phyloP scores from a whole-genome alignment of 2,888 invertebrate species.

The Athrips mouffetella region DNA sequence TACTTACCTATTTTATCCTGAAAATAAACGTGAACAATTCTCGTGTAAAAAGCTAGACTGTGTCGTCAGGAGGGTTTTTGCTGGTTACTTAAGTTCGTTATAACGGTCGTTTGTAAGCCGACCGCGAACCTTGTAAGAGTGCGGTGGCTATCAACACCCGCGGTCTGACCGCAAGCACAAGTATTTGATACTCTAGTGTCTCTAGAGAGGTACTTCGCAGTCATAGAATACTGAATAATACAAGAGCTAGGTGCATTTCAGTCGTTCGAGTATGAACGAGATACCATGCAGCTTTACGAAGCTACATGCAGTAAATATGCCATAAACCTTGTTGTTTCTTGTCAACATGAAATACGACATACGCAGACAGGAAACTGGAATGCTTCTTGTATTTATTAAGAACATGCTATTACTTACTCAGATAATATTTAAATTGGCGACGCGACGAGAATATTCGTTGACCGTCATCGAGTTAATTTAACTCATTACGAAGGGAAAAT shows the following conservation, averaged over 20 bases:
- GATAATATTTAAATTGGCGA: slow-evolving; percentile 6
- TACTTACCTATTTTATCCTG: too few species aligned
- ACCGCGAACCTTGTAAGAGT: slow-evolving; percentile 22
- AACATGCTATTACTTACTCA: slow-evolving; percentile 3
- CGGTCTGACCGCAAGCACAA: slow-evolving; percentile 38
- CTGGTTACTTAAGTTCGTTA: slow-evolving; percentile 10
- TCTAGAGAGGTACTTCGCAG: neutral
- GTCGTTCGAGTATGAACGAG: neutral
- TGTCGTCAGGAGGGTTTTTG: too few species aligned
- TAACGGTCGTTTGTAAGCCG: slow-evolving; percentile 10
- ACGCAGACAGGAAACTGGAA: too few species aligned
- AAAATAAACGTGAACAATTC: too few species aligned
- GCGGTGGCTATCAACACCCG: slow-evolving; percentile 38
- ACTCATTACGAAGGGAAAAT: slow-evolving; percentile 10
- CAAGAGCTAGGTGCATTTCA: neutral
- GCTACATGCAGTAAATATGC: neutral
- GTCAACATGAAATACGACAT: slow-evolving; percentile 10
- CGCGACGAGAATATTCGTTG: slow-evolving; percentile 5
- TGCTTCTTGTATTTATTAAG: neutral
- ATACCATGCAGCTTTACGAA: neutral
- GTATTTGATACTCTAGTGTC: neutral
- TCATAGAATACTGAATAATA: neutral
- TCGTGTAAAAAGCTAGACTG: too few species aligned
- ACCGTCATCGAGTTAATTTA: slow-evolving; percentile 1
- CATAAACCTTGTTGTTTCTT: slow-evolving; percentile 6